A percentile compares a stretch with the other conserved stretches of the same genome.
Conservation (phyloP, 2,797 vertebrate genomes). For the Aythya fuligula region DNA sequence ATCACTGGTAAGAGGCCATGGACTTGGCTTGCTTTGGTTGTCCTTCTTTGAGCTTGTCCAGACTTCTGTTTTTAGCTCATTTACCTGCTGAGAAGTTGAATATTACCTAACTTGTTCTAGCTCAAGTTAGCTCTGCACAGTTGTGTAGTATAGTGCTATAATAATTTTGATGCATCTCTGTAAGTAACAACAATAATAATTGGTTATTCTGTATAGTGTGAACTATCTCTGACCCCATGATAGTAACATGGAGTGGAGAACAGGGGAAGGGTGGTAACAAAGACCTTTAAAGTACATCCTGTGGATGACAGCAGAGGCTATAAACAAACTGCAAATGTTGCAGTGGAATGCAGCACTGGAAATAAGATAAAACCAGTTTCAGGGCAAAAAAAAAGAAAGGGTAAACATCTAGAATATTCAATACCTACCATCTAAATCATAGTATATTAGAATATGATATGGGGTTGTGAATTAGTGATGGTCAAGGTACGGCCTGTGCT, state of each 20-base stretch:
- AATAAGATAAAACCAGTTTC: neutral
- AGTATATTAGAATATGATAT: neutral
- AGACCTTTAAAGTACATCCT: neutral
- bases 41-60: neutral
- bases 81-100: neutral
- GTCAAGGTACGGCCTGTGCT: neutral
- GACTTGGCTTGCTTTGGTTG: neutral
- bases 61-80: neutral
- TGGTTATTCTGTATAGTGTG: neutral
- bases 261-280: neutral
- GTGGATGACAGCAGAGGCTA: neutral
- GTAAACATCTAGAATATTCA: neutral
- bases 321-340: neutral
- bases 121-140: neutral
- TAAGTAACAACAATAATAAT: neutral
- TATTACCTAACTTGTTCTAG: neutral
- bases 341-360: neutral
- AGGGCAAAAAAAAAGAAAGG: neutral
- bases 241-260: neutral
- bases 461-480: neutral
- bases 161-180: neutral
- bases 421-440: too few relatives aligned
- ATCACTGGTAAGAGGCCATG: rapidly evolving
- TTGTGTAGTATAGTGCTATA: neutral
- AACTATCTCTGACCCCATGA: neutral